Percentiles rank a stretch among this genome's conserved stretches.
phyloP scores from a whole-genome alignment of 2,888 invertebrate species.

The Onchidella celtica region DNA sequence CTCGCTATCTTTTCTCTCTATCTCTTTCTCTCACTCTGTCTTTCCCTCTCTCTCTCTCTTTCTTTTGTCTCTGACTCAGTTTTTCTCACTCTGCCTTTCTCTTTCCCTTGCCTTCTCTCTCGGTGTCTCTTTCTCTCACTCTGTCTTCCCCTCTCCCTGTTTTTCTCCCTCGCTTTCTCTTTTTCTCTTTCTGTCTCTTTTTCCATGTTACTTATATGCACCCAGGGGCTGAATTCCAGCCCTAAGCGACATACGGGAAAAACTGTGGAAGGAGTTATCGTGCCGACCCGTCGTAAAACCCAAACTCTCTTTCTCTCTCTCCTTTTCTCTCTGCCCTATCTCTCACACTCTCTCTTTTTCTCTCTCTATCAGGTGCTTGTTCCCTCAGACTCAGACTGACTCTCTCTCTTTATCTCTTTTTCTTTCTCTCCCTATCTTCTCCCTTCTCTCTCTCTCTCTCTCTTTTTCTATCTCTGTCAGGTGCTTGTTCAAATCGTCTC shows the following conservation, averaged over 20 bases:
- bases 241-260: no score
- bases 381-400: conserved; percentile 2
- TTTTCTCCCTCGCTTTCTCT: no score
- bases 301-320: background rate
- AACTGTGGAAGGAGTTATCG: no score
- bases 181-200: no score
- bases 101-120: background rate
- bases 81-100: background rate
- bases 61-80: background rate
- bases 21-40: background rate
- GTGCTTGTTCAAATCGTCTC: background rate
- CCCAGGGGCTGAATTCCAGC: no score
- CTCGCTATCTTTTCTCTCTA: background rate
- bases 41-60: conserved; percentile 6
- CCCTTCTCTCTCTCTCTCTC: conserved; percentile 2
- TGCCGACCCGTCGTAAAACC: no score
- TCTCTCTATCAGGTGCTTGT: background rate
- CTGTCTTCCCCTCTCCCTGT: background rate
- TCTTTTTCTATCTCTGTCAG: conserved; percentile 28
- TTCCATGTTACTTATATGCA: no score
- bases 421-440: background rate
- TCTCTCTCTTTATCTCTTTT: background rate
- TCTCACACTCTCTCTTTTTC: no score
- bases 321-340: background rate
- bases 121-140: background rate